Evolutionary conservation across 2,113 vertebrate genomes (phyloP), one percentile per base, ranked within the genome.

Genomic region (Raphicerus campestris): DNA sequence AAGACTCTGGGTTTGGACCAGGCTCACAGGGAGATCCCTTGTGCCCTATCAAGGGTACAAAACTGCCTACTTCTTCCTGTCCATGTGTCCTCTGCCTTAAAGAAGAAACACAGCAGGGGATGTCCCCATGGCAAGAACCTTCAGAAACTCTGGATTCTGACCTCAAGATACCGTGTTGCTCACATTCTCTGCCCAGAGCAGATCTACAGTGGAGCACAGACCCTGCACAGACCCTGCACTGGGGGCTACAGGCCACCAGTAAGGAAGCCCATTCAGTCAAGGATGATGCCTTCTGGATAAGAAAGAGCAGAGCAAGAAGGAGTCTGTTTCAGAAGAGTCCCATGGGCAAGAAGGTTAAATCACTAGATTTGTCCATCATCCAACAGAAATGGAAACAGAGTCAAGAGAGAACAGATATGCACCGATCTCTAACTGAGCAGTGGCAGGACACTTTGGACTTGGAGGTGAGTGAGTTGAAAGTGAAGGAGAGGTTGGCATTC

Each of bases 361-460:
- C 94, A 42, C 66, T 80, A 88, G 98, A 88, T 49, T 92, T 98
- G 89, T 97, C 97, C 10, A 95, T 97, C 49, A 32, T 35, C 32
- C 84, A 90, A 26, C 95, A 96, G 28, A 97, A 87, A 61, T 49
- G 85, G 86, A 94, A 58, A 35, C 91, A 91, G 55, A 93, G 61
- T 3, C 42, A 70, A 91, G 89, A 96, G 26, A 56, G 32, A n/a
- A 32, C 24, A 58, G 95, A 85, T 47, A 47, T 61, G 56, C 42
- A 9, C 42, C 75, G 0, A 1, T 85, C 58, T 82, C 91, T 32
- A n/a, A 97, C 95, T 47, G 97, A 97, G 7, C 97, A 96, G 95
- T 97, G 97, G 55, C 96, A 53, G 39, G 99, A 99, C 86, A 99
- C 98, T 56, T 99, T 99, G 45, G 98, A 99, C 94, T 96, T 99